Evolutionary conservation across 2,888 invertebrate species (phyloP), one percentile per base, ranked within the genome.

Genomic region (Pristionchus entomophagus): DNA sequence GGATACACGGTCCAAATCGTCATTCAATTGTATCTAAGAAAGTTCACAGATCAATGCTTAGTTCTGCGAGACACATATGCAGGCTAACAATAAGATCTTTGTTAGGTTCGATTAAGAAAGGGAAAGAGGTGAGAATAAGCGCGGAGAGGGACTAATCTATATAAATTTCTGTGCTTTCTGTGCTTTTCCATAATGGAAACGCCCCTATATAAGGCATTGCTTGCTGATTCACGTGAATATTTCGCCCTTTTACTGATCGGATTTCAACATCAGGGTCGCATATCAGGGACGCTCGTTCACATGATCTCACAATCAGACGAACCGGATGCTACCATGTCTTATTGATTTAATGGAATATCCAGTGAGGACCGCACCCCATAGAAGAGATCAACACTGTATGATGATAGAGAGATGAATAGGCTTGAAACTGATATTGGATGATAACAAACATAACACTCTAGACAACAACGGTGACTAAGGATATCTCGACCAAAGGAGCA

Each of bases 141-240:
- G n/a, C n/a, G n/a, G n/a, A n/a, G n/a, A n/a, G n/a, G n/a, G n/a
- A n/a, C n/a, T n/a, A n/a, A n/a, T n/a, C n/a, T n/a, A n/a, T n/a
- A n/a, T n/a, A n/a, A n/a, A n/a, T n/a, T n/a, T n/a, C n/a, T n/a
- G n/a, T n/a, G n/a, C n/a, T n/a, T n/a, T n/a, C n/a, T n/a, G n/a
- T n/a, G n/a, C n/a, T n/a, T n/a, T n/a, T n/a, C n/a, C n/a, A n/a
- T n/a, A n/a, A n/a, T n/a, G n/a, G n/a, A n/a, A n/a, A n/a, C n/a
- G n/a, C n/a, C n/a, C n/a, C n/a, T n/a, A n/a, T n/a, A n/a, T n/a
- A n/a, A n/a, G n/a, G n/a, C n/a, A n/a, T n/a, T n/a, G n/a, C n/a
- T n/a, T n/a, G n/a, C n/a, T 62, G 62, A 62, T 62, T 62, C 62
- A 62, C 62, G 62, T 62, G 62, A 62, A 62, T 26, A 5, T 14